These are phyloP conservation scores for Oligia strigilis DNA, from an alignment of 2,888 invertebrate genomes.

Conservation along the genomic window DNA sequence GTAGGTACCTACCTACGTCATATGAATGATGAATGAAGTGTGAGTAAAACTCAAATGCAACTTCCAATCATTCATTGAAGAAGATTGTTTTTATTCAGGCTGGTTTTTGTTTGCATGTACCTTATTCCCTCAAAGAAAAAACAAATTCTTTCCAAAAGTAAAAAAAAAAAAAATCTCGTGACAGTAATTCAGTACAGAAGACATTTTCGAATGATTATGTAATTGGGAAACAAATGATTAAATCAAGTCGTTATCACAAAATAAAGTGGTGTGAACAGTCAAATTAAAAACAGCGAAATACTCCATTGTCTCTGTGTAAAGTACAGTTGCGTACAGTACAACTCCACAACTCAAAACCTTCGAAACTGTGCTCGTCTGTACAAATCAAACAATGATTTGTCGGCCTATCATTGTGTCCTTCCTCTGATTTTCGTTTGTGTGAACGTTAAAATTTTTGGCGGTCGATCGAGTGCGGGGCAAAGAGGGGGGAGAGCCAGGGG, in stretches of 20 bases:
- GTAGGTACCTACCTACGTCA: conserved; percentile 29
- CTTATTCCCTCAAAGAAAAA: background rate
- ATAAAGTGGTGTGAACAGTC: background rate
- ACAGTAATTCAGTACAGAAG: background rate
- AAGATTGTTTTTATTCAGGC: background rate
- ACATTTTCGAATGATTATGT: background rate
- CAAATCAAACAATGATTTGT: conserved; percentile 63
- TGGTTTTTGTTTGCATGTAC: background rate
- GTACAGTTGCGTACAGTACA: conserved; percentile 11
- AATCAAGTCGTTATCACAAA: background rate
- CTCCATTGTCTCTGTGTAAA: background rate
- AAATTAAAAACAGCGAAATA: background rate
- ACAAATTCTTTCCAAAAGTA: too few species aligned
- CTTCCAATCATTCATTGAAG: conserved; percentile 4
- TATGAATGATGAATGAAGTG: conserved; percentile 43
- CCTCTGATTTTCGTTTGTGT: conserved; percentile 75
- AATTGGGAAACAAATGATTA: background rate
- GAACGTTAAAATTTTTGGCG: conserved; percentile 87
- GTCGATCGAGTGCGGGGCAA: conserved; percentile 84
- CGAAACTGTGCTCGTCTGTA: conserved; percentile 37
- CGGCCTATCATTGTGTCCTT: conserved; percentile 60
- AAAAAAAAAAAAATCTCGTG: too few species aligned
- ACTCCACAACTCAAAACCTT: conserved; percentile 18
- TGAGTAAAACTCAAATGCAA: conserved; percentile 15
- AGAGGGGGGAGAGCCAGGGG: conserved; percentile 63